These are phyloP conservation scores for Argopecten irradians DNA, from an alignment of 1,140 invertebrate genomes.

Conservation along the genomic window DNA sequence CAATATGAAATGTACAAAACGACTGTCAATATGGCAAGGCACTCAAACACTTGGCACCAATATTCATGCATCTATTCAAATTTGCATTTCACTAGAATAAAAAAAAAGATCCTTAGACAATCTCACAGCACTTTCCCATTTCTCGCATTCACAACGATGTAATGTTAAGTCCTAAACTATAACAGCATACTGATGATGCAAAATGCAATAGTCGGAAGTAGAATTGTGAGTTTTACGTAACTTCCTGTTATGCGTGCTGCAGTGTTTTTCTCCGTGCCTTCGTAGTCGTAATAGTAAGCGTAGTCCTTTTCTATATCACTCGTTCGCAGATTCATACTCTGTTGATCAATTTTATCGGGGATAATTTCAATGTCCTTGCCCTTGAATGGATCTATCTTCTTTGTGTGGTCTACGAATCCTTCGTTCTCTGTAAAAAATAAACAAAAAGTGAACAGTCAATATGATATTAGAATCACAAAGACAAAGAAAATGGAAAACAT, in stretches of 20 bases:
- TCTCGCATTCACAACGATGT: background rate
- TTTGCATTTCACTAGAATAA: background rate
- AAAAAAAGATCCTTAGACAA: background rate
- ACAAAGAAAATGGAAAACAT: too few relatives aligned
- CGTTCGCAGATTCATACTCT: background rate
- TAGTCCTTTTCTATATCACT: background rate
- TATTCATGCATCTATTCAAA: background rate
- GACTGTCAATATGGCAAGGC: too few relatives aligned
- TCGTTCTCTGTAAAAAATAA: slow-evolving; percentile 35
- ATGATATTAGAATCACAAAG: too few relatives aligned
- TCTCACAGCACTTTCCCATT: background rate
- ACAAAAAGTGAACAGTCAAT: background rate
- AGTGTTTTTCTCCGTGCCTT: background rate
- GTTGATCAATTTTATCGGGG: slow-evolving; percentile 15
- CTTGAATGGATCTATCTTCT: slow-evolving; percentile 34
- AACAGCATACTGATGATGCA: background rate
- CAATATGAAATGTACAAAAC: background rate
- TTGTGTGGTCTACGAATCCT: background rate
- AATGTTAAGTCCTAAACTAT: background rate
- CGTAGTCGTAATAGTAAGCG: slow-evolving; percentile 24
- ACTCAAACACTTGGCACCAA: background rate
- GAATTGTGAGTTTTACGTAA: background rate
- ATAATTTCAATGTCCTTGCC: slow-evolving; percentile 35
- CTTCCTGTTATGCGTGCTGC: background rate
- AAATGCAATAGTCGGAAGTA: background rate